Base-by-base conservation (phyloP, 2,113 vertebrate genomes). In the Dasypus novemcinctus region DNA sequence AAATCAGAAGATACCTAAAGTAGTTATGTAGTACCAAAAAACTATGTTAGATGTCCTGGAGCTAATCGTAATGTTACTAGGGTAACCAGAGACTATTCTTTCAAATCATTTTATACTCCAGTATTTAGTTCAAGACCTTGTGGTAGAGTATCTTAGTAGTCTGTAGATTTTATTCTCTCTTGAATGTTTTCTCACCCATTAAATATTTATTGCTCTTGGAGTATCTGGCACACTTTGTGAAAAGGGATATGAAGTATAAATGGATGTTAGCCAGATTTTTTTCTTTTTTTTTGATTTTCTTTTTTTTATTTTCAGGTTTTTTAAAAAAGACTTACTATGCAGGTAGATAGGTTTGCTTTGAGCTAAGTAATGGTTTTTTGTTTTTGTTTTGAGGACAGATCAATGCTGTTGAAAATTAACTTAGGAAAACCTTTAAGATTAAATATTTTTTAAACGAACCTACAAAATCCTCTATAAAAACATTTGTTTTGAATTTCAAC, bases 401-500 rank as follows among this genome's bases (percentile, higher is more conserved):
- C 63, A 63, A 5, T 87, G 29, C 43, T 78, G 2, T 72, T 90
- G 46, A 71, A 76, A 87, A 71, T 91, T 66, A 88, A 25, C 25
- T 61, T 86, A 63, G 29, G 23, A 68, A 52, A 38, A 0, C 20
- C 23, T 66, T 54, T 64, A 81, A 87, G n/a, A 36, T 84, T 72
- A 89, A 49, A 27, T 71, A 21, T 52, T 46, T 84, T 57, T 72
- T 38, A 94, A 57, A 12, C 69, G 87, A 90, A 33, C n/a, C 20
- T 82, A 59, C 5, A 64, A 38, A 90, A 14, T 72, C 4, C 3
- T 93, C 23, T 38, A 10, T 90, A 63, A 20, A 87, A 68, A 75
- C 18, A 72, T 72, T 90, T 86, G 52, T 5, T 94, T 71, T 90
- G 92, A n/a, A 25, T 94, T 36, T 83, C 15, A 90, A n/a, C 68